Evolutionary conservation across 2,888 invertebrate genomes (phyloP).

Genomic region (Kuschelorhynchus macadamiae): DNA sequence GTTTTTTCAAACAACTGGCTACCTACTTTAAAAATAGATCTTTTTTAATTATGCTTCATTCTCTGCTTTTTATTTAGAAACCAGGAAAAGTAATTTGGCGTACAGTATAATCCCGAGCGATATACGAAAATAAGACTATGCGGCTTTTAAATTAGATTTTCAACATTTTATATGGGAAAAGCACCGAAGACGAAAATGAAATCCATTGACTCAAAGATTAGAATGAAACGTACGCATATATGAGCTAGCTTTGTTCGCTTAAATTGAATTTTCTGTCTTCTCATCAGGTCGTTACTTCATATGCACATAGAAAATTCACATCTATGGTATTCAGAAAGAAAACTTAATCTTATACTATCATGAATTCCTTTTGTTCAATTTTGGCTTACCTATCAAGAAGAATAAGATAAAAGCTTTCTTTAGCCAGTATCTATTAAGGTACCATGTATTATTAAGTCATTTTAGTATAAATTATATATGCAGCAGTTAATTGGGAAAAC

Average conservation of each 20-base stretch:
- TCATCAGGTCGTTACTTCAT: slow-evolving; percentile 41
- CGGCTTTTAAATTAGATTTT: slow-evolving; percentile 25
- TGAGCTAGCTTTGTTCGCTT: slow-evolving; percentile 39
- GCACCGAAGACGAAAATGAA: slow-evolving; percentile 34
- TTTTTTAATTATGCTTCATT: too few species aligned
- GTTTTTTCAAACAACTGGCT: too few species aligned
- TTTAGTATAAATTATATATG: too few species aligned
- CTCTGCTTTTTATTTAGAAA: too few species aligned
- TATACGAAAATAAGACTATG: slow-evolving; percentile 13
- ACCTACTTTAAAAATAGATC: too few species aligned
- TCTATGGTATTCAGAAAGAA: slow-evolving; percentile 28
- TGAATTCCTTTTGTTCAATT: slow-evolving; percentile 38
- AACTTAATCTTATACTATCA: slow-evolving; percentile 35
- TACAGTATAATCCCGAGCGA: not conserved
- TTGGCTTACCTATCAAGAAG: not conserved
- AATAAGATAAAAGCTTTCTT: slow-evolving; percentile 13
- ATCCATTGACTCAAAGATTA: slow-evolving; percentile 40
- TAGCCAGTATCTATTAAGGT: slow-evolving; percentile 1
- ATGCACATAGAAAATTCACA: slow-evolving; percentile 41
- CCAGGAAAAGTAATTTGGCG: slow-evolving; percentile 1
- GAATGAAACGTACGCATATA: slow-evolving; percentile 37
- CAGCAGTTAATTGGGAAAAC: too few species aligned
- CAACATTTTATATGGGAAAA: slow-evolving; percentile 18
- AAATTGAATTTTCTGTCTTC: slow-evolving; percentile 43
- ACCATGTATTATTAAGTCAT: not conserved